A percentile compares a stretch with the other conserved stretches of the same genome.
phyloP scores from a whole-genome alignment of 2,113 vertebrate genomes.

The Varanus salvator region DNA sequence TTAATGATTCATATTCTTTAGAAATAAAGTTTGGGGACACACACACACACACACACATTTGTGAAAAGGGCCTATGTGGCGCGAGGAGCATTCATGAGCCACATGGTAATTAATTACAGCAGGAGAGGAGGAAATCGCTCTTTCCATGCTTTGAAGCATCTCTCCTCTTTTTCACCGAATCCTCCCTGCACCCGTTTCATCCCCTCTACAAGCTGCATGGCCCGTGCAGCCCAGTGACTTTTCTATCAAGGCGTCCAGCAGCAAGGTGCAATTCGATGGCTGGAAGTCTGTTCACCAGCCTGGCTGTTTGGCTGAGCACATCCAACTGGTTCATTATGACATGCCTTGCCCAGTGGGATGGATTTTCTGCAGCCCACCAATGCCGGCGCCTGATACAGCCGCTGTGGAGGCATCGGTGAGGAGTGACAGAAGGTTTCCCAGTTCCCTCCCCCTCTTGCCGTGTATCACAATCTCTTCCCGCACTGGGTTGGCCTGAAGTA shows the following conservation, averaged over 20 bases:
- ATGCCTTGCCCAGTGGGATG: constrained; percentile 35
- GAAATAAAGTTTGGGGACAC: not conserved
- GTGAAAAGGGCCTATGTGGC: not conserved
- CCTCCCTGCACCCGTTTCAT: constrained; percentile 53
- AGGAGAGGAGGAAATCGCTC: constrained; percentile 12
- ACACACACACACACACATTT: not conserved
- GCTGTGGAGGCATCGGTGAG: not conserved
- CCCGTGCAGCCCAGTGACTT: constrained; percentile 49
- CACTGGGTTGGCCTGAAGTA: not conserved
- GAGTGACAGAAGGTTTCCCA: not conserved
- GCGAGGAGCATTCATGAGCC: constrained; percentile 6
- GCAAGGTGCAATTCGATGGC: constrained; percentile 49
- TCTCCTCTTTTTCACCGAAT: constrained; percentile 48
- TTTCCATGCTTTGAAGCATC: constrained; percentile 45
- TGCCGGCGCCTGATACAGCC: constrained; percentile 28
- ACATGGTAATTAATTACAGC: not conserved
- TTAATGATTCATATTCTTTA: not conserved
- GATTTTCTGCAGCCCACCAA: constrained; percentile 54
- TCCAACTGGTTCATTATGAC: constrained; percentile 44
- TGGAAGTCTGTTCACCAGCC: constrained; percentile 36
- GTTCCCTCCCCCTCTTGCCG: not conserved
- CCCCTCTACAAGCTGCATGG: constrained; percentile 12
- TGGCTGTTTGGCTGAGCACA: fast-evolving
- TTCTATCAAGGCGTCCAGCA: constrained; percentile 38
- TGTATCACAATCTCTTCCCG: too few relatives aligned